Evolutionary conservation across 1,140 invertebrate species (phyloP), one percentile per base, ranked within the genome.

Genomic region (Wasmannia auropunctata): DNA sequence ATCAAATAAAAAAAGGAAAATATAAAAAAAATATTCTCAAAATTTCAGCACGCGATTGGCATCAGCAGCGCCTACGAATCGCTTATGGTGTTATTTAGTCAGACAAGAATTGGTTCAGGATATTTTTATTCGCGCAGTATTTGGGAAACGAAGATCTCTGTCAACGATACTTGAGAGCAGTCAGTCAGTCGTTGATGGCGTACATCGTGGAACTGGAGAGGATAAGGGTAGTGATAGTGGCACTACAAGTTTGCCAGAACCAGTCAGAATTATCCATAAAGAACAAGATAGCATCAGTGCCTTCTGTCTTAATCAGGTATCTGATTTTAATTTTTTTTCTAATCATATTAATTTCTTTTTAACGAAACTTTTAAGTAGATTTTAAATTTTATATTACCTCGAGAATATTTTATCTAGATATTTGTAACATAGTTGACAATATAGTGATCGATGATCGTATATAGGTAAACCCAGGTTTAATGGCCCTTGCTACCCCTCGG

Each of bases 201-300:
- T 88, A 77, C 93, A 70, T 63, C 87, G 96, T 94, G 92, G 95
- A 75, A 81, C 88, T 70, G 93, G 92, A 25, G 95, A 95, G 85
- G 93, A 95, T 77, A 94, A 94, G 81, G 93, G 93, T 84, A 95
- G 95, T 65, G 94, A 95, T 85, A 95, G 95, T 84, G 96, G 93
- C 92, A 96, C 91, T 22, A 93, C 90, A 19, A 94, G 92, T 87
- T 93, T 97, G 86, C 96, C 97, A 63, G 98, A 98, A 91, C 98
- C 98, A 56, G 98, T 99, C 79, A 96, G 99, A 83, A 98, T 99
- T 86, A 99, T 99, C 86, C 99, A 99, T 94, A 99, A 99, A 95
- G 99, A 99, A 94, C 99, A 99, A 96, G 99, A 99, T 95, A 98
- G 98, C 80, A 99, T 99, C 86, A 97, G 98, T 88, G 98, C 99